Conservation (phyloP, 2,888 invertebrate species). For the Tortricodes alternella region DNA sequence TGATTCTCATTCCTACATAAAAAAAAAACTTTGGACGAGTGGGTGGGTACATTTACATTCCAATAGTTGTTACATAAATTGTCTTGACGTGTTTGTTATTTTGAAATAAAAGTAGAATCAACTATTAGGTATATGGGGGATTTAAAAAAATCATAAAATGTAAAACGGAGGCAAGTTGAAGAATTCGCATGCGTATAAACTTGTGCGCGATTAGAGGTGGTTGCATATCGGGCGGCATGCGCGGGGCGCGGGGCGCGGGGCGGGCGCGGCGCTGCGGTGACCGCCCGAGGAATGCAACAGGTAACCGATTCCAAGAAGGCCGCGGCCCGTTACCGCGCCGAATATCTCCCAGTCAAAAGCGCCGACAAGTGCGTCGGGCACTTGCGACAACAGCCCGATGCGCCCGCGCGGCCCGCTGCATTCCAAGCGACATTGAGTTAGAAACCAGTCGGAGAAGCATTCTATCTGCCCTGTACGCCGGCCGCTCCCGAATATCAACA, state of each 20-base stretch:
- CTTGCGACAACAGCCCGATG: slow-evolving; percentile 78
- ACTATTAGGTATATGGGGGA: too few relatives aligned
- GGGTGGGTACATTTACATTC: slow-evolving; percentile 5
- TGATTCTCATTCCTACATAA: slow-evolving; percentile 7
- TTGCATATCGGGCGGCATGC: slow-evolving; percentile 44
- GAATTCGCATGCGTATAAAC: slow-evolving; percentile 20
- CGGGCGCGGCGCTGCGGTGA: slow-evolving; percentile 48
- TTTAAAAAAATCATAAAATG: neutral
- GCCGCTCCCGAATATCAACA: slow-evolving; percentile 25
- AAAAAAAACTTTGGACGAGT: slow-evolving; percentile 10
- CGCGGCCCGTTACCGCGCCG: slow-evolving; percentile 82
- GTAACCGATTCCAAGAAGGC: slow-evolving; percentile 82
- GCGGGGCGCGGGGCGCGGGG: slow-evolving; percentile 39
- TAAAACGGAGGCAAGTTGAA: neutral
- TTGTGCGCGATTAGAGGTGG: slow-evolving; percentile 26
- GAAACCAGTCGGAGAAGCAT: slow-evolving; percentile 76
- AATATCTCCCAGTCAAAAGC: slow-evolving; percentile 81
- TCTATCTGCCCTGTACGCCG: slow-evolving; percentile 56
- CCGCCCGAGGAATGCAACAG: slow-evolving; percentile 80
- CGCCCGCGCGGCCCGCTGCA: slow-evolving; percentile 63
- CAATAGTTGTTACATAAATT: neutral
- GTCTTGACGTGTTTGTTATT: neutral
- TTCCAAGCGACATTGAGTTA: slow-evolving; percentile 78
- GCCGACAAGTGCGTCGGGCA: slow-evolving; percentile 80
- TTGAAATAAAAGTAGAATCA: neutral